These are phyloP conservation scores for Sebastes schlegelii DNA, from an alignment of 2,113 vertebrate genomes.

Conservation along the genomic window DNA sequence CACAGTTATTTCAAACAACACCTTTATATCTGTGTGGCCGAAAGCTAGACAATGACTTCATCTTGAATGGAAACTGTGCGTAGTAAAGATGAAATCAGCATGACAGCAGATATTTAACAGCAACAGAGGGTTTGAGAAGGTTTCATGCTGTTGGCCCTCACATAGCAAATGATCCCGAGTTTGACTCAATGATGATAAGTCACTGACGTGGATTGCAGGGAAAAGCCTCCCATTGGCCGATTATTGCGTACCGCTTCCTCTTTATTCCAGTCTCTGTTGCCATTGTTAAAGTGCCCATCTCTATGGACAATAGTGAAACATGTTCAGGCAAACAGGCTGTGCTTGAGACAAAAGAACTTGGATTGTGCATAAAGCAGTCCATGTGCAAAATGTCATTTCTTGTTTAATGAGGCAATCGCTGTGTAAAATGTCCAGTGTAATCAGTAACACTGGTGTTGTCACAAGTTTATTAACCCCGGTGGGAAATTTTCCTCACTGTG, in stretches of 20 bases:
- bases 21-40: neutral
- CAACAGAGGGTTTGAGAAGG: neutral
- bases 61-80: neutral
- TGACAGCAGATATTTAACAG: slow-evolving; percentile 3
- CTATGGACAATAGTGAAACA: too few species aligned
- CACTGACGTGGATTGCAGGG: slow-evolving; percentile 11
- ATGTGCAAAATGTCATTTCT: too few species aligned
- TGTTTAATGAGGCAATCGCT: too few species aligned
- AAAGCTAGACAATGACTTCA: neutral
- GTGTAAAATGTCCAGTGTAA: too few species aligned
- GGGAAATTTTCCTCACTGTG: too few species aligned
- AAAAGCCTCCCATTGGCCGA: neutral
- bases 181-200: slow-evolving; percentile 30
- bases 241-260: neutral
- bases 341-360: too few species aligned
- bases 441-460: too few species aligned
- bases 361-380: too few species aligned
- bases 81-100: neutral
- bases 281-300: too few species aligned
- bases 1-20: neutral
- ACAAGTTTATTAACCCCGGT: too few species aligned
- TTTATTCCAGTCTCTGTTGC: too few species aligned
- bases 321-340: too few species aligned
- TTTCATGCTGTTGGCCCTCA: slow-evolving; percentile 16
- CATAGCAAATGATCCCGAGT: slow-evolving; percentile 31